A percentile compares a stretch with the other conserved stretches of the same genome.
Evolutionary conservation across 2,113 vertebrate genomes (phyloP).

Genomic region (Maccullochella peelii): DNA sequence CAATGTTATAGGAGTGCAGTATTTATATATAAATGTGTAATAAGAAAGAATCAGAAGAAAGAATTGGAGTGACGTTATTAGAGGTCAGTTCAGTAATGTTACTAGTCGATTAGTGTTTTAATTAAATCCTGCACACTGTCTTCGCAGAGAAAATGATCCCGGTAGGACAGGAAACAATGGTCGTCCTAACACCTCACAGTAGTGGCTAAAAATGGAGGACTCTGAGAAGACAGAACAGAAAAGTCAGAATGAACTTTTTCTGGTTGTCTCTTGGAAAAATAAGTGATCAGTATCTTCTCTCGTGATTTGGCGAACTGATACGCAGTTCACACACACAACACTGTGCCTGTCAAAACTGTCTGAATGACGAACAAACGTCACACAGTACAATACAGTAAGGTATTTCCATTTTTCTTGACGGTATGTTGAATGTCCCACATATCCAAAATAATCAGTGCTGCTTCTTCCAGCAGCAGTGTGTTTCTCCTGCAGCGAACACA

Average conservation of each 20-base stretch:
- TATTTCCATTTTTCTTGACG: not conserved
- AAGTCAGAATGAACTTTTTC: not conserved
- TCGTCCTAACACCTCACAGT: not conserved
- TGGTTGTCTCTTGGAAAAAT: not conserved
- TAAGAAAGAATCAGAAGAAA: not conserved
- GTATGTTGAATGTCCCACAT: not conserved
- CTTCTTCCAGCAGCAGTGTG: not conserved
- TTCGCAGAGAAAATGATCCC: not conserved
- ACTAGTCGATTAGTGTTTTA: not conserved
- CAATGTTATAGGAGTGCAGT: no score
- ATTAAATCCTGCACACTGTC: not conserved
- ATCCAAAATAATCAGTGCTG: not conserved
- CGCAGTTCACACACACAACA: not conserved
- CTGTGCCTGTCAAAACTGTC: not conserved
- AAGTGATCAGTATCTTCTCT: not conserved
- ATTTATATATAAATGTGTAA: not conserved
- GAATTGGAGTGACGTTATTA: not conserved
- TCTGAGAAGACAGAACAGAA: not conserved
- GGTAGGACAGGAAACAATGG: no score
- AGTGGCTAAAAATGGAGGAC: not conserved
- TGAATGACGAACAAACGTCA: not conserved
- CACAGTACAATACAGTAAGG: not conserved
- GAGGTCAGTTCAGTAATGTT: not conserved
- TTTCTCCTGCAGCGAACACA: not conserved
- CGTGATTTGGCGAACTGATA: not conserved